phyloP scores from a whole-genome alignment of 2,888 invertebrate genomes.

The Drosophila sordidapex region DNA sequence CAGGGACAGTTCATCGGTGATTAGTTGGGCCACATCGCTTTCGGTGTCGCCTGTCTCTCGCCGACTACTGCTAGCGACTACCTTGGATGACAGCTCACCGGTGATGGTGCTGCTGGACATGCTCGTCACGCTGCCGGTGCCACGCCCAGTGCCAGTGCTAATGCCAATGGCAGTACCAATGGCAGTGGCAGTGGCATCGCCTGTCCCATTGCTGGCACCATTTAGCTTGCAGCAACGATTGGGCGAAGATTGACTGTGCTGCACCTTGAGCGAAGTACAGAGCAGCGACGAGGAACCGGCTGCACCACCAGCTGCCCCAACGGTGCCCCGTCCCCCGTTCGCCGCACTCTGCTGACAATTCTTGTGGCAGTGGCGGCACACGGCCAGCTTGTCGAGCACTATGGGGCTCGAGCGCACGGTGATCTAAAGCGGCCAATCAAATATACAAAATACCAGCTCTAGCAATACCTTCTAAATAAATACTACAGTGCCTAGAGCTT shows the following conservation, averaged over 20 bases:
- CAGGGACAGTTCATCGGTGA: constrained; percentile 78
- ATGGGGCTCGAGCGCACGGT: constrained; percentile 91
- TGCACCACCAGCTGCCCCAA: constrained; percentile 27
- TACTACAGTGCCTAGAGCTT: not conserved
- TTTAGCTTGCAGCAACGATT: constrained; percentile 84
- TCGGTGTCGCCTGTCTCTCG: constrained; percentile 80
- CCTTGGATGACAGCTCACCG: constrained; percentile 75
- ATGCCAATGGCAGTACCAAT: constrained; percentile 2
- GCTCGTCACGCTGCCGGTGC: constrained; percentile 80
- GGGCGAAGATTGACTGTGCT: constrained; percentile 85
- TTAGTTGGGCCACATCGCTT: constrained; percentile 81
- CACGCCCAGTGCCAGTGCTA: constrained; percentile 30
- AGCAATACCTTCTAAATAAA: constrained; percentile 36
- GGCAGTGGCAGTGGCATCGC: constrained; percentile 1
- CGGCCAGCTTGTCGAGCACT: constrained; percentile 89
- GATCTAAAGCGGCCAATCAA: constrained; percentile 85
- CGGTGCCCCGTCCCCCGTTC: constrained; percentile 29
- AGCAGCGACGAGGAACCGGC: constrained; percentile 63
- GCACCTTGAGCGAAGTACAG: constrained; percentile 84
- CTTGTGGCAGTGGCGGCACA: constrained; percentile 92
- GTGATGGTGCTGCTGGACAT: constrained; percentile 84
- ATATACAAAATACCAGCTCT: constrained; percentile 30
- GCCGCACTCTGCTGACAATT: constrained; percentile 86
- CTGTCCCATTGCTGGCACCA: constrained; percentile 36
- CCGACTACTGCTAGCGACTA: constrained; percentile 76